Base-by-base conservation (phyloP, 1,140 invertebrate species). In the Anagrus nilaparvatae region DNA sequence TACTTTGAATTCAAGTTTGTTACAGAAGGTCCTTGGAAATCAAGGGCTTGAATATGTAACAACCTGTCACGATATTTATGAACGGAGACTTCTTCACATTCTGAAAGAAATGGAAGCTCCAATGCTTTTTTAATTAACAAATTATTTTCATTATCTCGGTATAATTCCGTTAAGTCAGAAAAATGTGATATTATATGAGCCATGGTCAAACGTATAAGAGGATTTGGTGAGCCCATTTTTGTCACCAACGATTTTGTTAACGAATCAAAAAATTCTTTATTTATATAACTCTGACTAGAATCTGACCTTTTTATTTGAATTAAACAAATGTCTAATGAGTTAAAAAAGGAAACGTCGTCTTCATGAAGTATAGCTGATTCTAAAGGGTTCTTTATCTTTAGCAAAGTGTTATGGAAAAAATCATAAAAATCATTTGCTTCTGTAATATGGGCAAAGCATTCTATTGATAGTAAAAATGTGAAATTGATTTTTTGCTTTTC, bases 11-110 rank as follows among this genome's bases (percentile, higher is more conserved):
- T 59, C 0, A 77, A 70, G 28, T 73, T 59, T 33, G 65, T 66
- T 4, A 75, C 61, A n/a, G 74, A 49, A 28, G 69, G 61, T 50
- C 73, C 76, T 43, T 78, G 72, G 48, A 75, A 78, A 7, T 71
- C 74, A 24, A 95, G 64, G 46, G 82, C 80, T 48, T 84, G 80
- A 9, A 95, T 56, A 46, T 77, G 67, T 32, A 81, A 67, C 5
- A 92, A 57, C 55, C 84, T 81, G 12, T 85, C 76, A 43, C 89
- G 70, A 54, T 90, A 93, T 16, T 79, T 79, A 36, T 83, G 75
- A 3, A 95, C 74, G 10, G 75, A 69, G 1, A 63, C 71, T 0
- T 76, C 61, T 44, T 71, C 68, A 27, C 77, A 76, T 69, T 93
- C 87, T 4, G 82, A 78, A 9, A 56, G 16, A 20, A 55, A 61